Evolutionary conservation across 2,113 vertebrate species (phyloP).

Genomic region (Prietella phreatophila): DNA sequence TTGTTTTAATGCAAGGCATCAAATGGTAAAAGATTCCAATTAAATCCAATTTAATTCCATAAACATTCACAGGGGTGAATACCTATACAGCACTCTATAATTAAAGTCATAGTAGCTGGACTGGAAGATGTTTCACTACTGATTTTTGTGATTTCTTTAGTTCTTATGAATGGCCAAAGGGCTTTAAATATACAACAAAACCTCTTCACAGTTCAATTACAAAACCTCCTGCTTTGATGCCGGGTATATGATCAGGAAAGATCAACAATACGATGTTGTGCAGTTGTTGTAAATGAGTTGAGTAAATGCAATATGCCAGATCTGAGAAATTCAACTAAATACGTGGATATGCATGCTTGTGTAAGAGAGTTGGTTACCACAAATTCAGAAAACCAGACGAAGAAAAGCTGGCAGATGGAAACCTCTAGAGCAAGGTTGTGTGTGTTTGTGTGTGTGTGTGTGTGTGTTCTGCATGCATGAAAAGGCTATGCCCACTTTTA

Average conservation of each 20-base stretch:
- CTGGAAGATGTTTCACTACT: not conserved
- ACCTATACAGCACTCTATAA: not conserved
- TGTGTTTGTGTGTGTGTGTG: conserved; percentile 5
- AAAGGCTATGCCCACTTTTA: conserved; percentile 12
- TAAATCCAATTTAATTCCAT: not conserved
- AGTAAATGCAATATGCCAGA: not conserved
- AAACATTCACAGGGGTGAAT: not conserved
- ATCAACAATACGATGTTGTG: not conserved
- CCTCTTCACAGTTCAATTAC: not conserved
- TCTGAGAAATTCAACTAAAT: not conserved
- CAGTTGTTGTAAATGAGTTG: not conserved
- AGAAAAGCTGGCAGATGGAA: not conserved
- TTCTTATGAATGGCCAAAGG: not conserved
- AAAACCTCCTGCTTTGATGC: not conserved
- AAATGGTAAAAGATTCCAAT: not conserved
- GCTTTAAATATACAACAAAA: not conserved
- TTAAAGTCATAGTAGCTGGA: not conserved
- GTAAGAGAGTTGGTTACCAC: not conserved
- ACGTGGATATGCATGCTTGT: not conserved
- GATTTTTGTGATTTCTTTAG: not conserved
- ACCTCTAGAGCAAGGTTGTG: conserved; percentile 3
- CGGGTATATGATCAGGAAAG: not conserved
- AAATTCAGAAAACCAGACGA: not conserved
- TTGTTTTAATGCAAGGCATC: not conserved
- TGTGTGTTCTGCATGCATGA: conserved; percentile 22